Percentiles rank a stretch among this genome's conserved stretches.
Evolutionary conservation across 2,113 vertebrate species (phyloP).

Genomic region (Hemicordylus capensis): DNA sequence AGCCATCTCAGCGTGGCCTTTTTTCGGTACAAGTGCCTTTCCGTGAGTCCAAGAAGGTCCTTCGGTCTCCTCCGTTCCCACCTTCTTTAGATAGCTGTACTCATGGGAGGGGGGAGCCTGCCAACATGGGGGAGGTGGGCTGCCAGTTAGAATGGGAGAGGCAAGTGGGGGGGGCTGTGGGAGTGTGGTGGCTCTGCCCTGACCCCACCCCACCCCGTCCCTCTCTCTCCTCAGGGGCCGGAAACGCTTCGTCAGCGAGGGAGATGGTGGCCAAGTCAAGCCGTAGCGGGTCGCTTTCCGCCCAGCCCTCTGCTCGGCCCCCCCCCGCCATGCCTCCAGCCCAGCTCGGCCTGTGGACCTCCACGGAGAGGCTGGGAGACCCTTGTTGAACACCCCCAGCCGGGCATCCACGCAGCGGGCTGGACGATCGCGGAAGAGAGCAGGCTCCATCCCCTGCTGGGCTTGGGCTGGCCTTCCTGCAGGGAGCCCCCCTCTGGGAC

Average conservation of each 20-base stretch:
- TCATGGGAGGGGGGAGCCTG: no score
- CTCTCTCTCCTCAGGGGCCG: slow-evolving; percentile 77
- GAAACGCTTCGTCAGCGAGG: slow-evolving; percentile 89
- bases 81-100: no score
- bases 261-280: slow-evolving; percentile 83
- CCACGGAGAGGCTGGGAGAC: neutral
- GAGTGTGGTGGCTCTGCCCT: neutral
- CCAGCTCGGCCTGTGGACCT: neutral
- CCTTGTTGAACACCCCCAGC: neutral
- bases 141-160: neutral
- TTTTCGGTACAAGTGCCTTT: no score
- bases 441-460: no score
- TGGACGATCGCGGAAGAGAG: neutral
- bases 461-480: no score
- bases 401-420: fast-evolving
- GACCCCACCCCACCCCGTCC: neutral
- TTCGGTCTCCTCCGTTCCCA: no score
- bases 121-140: no score
- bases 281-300: slow-evolving; percentile 60
- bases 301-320: neutral
- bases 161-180: neutral
- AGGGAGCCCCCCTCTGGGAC: neutral
- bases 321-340: neutral
- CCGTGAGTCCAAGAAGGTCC: no score
- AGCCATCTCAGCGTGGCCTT: no score